phyloP scores from a whole-genome alignment of 1,140 invertebrate genomes.

The Apis mellifera region Amel_HAv3.1 CM009933.2:13254001-13254500 shows the following conservation, averaged over 20 bases:
- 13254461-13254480: slow-evolving; percentile 59
- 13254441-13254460: slow-evolving; percentile 65
- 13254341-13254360: slow-evolving; percentile 67
- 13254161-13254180: slow-evolving; percentile 44
- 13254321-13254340: slow-evolving; percentile 41
- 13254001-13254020: slow-evolving; percentile 67
- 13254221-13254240: not conserved
- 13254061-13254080: too few species aligned
- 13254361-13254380: slow-evolving; percentile 53
- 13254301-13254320: slow-evolving; percentile 50
- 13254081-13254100: too few species aligned
- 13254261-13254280: slow-evolving; percentile 44
- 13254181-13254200: slow-evolving; percentile 61
- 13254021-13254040: slow-evolving; percentile 66
- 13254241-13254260: slow-evolving; percentile 32
- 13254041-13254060: not conserved
- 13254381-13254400: slow-evolving; percentile 38
- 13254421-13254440: slow-evolving; percentile 66
- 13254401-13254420: slow-evolving; percentile 57
- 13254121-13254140: not conserved
- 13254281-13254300: too few species aligned
- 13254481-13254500: slow-evolving; percentile 48
- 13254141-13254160: not conserved
- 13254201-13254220: slow-evolving; percentile 41
- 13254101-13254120: not conserved